Conservation (phyloP, 2,888 invertebrate species). For the Mimachlamys varia region DNA sequence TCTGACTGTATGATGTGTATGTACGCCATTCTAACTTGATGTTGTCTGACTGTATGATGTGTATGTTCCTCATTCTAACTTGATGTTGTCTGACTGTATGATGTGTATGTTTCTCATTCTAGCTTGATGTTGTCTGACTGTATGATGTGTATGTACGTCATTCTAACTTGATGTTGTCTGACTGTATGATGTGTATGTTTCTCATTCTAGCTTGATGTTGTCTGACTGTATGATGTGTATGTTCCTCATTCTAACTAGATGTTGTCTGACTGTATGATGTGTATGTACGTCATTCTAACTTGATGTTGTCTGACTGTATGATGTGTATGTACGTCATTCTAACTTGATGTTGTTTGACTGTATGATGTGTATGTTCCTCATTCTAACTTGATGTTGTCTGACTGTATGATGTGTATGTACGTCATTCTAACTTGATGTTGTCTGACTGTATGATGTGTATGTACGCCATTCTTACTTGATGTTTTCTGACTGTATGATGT, state of each 20-base stretch:
- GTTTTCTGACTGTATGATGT: neutral
- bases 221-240: neutral
- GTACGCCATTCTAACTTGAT: neutral
- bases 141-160: neutral
- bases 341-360: neutral
- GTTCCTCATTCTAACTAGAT: no score
- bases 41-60: neutral
- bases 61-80: neutral
- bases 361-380: neutral
- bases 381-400: neutral
- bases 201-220: neutral
- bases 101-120: neutral
- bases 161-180: neutral
- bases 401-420: no score
- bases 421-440: no score
- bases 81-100: neutral
- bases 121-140: neutral
- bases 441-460: no score
- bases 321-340: neutral
- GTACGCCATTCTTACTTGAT: no score
- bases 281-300: no score
- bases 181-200: neutral
- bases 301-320: no score
- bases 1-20: no score
- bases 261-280: no score